Conservation (phyloP, 2,113 vertebrate species). For the Chloebia gouldiae region DNA sequence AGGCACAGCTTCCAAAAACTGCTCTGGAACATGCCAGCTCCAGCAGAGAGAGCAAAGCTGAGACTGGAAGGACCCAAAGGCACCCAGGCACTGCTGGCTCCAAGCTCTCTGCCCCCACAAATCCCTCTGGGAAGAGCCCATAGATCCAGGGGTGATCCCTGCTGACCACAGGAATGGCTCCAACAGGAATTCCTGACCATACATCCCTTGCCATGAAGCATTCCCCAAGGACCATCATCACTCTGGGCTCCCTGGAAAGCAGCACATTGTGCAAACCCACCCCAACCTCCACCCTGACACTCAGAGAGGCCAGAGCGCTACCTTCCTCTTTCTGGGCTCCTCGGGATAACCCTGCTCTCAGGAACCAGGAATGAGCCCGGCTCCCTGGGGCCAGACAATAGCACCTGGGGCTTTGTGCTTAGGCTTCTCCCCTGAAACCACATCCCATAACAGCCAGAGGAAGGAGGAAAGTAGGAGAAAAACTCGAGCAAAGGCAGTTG, state of each 20-base stretch:
- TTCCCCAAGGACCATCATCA: neutral
- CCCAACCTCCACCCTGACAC: neutral
- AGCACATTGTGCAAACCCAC: neutral
- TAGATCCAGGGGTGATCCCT: neutral
- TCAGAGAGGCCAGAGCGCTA: fast-evolving
- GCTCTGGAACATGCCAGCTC: neutral
- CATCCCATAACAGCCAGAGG: neutral
- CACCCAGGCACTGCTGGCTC: neutral
- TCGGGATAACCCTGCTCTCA: neutral
- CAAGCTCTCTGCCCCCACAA: neutral
- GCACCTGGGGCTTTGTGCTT: neutral
- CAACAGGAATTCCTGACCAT: neutral
- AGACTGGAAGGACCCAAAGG: neutral
- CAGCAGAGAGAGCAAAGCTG: neutral
- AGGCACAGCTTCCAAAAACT: neutral
- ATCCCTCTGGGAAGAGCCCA: neutral
- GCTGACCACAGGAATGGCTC: neutral
- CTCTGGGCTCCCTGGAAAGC: neutral
- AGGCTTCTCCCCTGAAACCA: neutral
- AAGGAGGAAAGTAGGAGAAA: neutral
- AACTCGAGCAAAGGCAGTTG: fast-evolving
- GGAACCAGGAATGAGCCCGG: neutral
- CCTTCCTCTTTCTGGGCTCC: neutral
- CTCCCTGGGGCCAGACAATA: neutral
- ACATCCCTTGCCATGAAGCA: fast-evolving